phyloP scores from a whole-genome alignment of 2,797 vertebrate genomes.

The Emydoidea blandingii region DNA sequence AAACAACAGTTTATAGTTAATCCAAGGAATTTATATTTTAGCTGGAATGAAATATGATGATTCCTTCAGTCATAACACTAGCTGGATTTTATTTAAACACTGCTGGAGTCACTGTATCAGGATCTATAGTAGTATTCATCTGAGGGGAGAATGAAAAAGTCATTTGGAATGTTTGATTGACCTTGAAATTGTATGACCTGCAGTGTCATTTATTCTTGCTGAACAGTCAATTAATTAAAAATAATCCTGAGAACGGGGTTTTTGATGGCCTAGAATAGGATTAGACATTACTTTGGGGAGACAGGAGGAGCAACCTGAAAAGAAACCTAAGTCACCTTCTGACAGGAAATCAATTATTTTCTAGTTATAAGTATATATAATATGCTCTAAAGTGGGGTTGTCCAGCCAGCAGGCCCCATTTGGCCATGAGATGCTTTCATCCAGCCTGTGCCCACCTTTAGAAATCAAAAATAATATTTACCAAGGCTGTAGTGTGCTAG shows the following conservation, averaged over 20 bases:
- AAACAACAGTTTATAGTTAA: constrained; percentile 18
- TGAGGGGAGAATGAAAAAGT: constrained; percentile 25
- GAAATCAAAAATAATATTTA: background rate
- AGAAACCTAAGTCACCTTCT: background rate
- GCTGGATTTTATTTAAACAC: constrained; percentile 56
- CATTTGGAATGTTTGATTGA: background rate
- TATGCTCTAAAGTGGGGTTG: background rate
- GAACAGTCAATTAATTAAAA: constrained; percentile 15
- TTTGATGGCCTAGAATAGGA: background rate
- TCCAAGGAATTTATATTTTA: constrained; percentile 31
- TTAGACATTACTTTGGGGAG: background rate
- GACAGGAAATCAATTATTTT: background rate
- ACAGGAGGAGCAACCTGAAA: background rate
- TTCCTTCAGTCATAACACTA: background rate
- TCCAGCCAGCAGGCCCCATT: background rate
- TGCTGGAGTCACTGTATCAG: background rate
- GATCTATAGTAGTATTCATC: background rate
- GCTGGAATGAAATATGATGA: constrained; percentile 47
- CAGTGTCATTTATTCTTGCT: background rate
- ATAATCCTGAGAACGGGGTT: constrained; percentile 10
- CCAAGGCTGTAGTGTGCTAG: background rate
- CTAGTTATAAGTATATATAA: background rate
- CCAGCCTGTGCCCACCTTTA: background rate
- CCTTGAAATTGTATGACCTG: background rate
- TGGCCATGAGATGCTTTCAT: background rate